A percentile compares a stretch with the other conserved stretches of the same genome.
Conservation (phyloP, 2,888 invertebrate genomes). For the Calameuta filiformis region DNA sequence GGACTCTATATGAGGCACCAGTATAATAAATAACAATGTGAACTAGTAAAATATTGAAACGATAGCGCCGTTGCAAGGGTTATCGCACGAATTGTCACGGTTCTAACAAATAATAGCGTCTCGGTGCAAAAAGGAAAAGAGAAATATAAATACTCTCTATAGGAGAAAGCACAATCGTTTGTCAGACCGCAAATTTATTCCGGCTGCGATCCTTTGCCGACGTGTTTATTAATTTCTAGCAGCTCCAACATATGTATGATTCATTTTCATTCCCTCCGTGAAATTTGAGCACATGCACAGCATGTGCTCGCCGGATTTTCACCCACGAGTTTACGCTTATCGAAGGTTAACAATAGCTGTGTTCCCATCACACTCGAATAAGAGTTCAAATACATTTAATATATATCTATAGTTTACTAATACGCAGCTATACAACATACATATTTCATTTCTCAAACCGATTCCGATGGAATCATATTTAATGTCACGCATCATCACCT, state of each 20-base stretch:
- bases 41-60: constrained; percentile 38
- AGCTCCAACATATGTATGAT: constrained; percentile 1
- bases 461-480: background rate
- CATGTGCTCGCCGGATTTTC: too few relatives aligned
- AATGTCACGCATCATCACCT: background rate
- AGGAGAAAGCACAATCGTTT: constrained; percentile 22
- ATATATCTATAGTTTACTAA: background rate
- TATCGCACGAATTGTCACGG: constrained; percentile 52
- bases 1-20: background rate
- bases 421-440: background rate
- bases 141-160: constrained; percentile 8
- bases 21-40: constrained; percentile 3
- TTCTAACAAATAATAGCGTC: constrained; percentile 46
- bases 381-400: background rate
- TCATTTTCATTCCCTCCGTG: too few relatives aligned
- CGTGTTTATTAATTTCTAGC: constrained; percentile 31
- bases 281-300: background rate
- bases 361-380: background rate
- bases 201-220: constrained; percentile 22
- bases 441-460: background rate
- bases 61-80: constrained; percentile 55
- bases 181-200: constrained; percentile 42
- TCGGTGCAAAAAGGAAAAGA: constrained; percentile 25
- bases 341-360: background rate
- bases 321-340: background rate